Evolutionary conservation across 2,888 invertebrate genomes (phyloP), one percentile per base, ranked within the genome.

Genomic region (Antitype chi): DNA sequence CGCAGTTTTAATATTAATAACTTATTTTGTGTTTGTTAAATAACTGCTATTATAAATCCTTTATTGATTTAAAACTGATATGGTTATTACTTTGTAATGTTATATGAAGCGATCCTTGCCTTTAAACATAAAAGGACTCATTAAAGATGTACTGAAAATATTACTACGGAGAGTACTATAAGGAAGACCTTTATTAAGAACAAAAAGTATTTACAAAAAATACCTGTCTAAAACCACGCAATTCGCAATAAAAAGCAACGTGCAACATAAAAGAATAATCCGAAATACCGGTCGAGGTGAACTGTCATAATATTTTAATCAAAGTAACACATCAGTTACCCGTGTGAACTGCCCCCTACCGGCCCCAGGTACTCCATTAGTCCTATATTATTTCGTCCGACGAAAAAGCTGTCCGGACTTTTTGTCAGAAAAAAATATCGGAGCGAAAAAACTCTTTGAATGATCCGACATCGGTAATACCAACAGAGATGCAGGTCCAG

Each of bases 241-340:
- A 71, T 82, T 57, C 38, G 47, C 70, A 74, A 72, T n/a, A 74
- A 82, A 71, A 74, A 60, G 0, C 17, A 32, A 60, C 9, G 2
- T 23, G 38, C n/a, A 59, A 75, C 17, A 32, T 63, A 69, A 70
- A 70, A 70, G 57, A 49, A 52, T 28, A 59, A 66, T 28, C 49
- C 47, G 55, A 70, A 69, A 64, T 25, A 76, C 49, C 70, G 76
- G 81, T 71, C 71, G 28, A 75, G 62, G 68, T 20, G 68, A 63
- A 52, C 87, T 79, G 89, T 88, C 89, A 88, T 87, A 88, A 88
- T 85, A 84, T 88, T 84, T 80, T 87, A 88, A 87, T 87, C 87
- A 79, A 87, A 87, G 81, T 80, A 84, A 87, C 81, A 87, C 87
- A 88, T 87, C 81, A 84, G 81, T 72, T 81, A 60, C 73, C 68